A percentile compares a stretch with the other conserved stretches of the same genome.
These are phyloP conservation scores for Zaprionus davidi DNA, from an alignment of 1,140 invertebrate species.

Conservation along the genomic window DNA sequence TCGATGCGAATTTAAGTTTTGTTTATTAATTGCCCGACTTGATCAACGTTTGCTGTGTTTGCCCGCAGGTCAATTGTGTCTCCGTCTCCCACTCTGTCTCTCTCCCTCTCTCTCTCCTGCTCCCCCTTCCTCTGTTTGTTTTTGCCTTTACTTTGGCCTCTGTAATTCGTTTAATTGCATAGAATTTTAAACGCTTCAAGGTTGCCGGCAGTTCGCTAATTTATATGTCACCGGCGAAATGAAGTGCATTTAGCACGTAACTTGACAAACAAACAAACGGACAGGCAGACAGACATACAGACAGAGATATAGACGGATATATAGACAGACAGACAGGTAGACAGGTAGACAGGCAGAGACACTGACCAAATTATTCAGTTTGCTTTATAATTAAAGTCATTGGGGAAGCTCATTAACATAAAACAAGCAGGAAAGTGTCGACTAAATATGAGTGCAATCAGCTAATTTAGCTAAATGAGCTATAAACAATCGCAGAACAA, in stretches of 20 bases:
- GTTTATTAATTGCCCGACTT: constrained; percentile 74
- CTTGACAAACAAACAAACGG: constrained; percentile 54
- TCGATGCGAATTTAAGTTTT: constrained; percentile 68
- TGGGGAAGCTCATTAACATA: constrained; percentile 68
- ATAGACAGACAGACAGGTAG: neutral
- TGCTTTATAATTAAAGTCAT: constrained; percentile 72
- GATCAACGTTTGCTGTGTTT: constrained; percentile 53
- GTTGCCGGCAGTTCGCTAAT: constrained; percentile 66
- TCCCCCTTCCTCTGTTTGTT: constrained; percentile 20
- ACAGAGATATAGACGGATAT: neutral
- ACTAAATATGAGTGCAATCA: constrained; percentile 43
- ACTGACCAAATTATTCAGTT: constrained; percentile 47
- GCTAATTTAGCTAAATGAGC: constrained; percentile 62
- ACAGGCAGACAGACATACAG: neutral
- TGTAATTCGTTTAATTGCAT: constrained; percentile 77
- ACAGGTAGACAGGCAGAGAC: neutral
- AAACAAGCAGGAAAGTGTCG: constrained; percentile 46
- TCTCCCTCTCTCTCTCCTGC: neutral
- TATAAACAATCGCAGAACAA: constrained; percentile 47
- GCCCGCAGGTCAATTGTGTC: constrained; percentile 34
- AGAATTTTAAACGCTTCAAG: constrained; percentile 71
- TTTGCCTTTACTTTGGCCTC: constrained; percentile 51
- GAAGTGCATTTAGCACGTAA: constrained; percentile 73
- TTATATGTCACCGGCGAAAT: constrained; percentile 76
- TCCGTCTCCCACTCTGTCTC: constrained; percentile 13